Evolutionary conservation across 2,888 invertebrate genomes (phyloP).

Genomic region (Chalcosyrphus nemorum): DNA sequence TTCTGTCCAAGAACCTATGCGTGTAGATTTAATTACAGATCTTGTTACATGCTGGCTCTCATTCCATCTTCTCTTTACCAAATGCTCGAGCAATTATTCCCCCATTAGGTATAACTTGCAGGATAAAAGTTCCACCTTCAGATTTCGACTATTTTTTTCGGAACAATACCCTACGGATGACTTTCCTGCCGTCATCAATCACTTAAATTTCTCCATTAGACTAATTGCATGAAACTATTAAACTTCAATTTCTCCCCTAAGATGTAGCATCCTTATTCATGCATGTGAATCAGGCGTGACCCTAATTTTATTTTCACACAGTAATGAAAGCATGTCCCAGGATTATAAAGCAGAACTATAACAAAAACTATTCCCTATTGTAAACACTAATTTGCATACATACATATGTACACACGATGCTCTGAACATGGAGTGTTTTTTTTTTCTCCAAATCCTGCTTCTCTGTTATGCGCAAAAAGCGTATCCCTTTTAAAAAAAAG

Average conservation of each 20-base stretch:
- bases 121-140: no score
- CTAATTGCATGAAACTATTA: neutral
- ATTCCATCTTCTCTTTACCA: no score
- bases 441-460: neutral
- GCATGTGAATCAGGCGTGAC: neutral
- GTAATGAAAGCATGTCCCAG: neutral
- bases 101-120: no score
- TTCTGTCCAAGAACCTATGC: no score
- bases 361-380: neutral
- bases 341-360: neutral
- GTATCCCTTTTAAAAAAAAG: neutral
- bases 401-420: neutral
- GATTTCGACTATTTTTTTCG: no score
- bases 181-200: no score
- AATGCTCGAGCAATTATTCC: no score
- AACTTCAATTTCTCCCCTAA: neutral
- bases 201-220: neutral
- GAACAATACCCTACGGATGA: no score
- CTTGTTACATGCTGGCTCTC: no score
- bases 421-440: conserved; percentile 18
- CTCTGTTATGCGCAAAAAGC: neutral
- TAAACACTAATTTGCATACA: conserved; percentile 41
- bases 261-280: neutral
- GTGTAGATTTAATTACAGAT: no score
- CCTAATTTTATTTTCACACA: neutral